These are phyloP conservation scores for Drosophila lacicola DNA, from an alignment of 2,888 invertebrate species.

Conservation along the genomic window DNA sequence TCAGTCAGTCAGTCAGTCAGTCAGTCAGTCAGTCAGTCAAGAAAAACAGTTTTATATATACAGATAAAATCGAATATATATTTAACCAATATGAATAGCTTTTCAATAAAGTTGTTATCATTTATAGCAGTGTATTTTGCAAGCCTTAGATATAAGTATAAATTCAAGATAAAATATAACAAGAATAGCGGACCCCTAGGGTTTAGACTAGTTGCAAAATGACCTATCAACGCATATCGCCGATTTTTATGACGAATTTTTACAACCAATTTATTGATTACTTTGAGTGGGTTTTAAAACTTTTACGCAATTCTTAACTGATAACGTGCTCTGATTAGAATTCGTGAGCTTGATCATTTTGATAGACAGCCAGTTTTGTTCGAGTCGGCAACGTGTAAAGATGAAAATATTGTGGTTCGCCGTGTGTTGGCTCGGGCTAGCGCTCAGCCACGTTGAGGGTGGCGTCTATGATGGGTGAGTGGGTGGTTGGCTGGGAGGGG, in stretches of 20 bases:
- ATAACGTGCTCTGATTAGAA: conserved; percentile 34
- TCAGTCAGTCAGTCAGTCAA: too few relatives aligned
- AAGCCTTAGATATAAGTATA: too few relatives aligned
- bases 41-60: too few relatives aligned
- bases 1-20: too few relatives aligned
- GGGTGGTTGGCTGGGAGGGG: rapidly evolving
- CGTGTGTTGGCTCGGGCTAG: conserved; percentile 14
- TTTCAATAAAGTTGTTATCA: too few relatives aligned
- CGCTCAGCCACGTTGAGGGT: conserved; percentile 13
- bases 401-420: conserved; percentile 39
- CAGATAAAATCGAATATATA: too few relatives aligned
- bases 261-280: conserved; percentile 47
- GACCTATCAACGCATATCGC: not conserved
- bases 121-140: too few relatives aligned
- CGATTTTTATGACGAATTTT: conserved; percentile 19
- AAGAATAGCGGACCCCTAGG: too few relatives aligned
- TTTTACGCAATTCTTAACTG: not conserved
- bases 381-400: conserved; percentile 34
- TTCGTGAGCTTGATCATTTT: conserved; percentile 2
- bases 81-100: too few relatives aligned
- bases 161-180: not conserved
- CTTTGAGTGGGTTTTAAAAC: conserved; percentile 9
- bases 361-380: conserved; percentile 15
- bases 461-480: conserved; percentile 62
- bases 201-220: not conserved